Percentiles rank a stretch among this genome's conserved stretches.
phyloP scores from a whole-genome alignment of 2,113 vertebrate species.

The Eulemur macaco region DNA sequence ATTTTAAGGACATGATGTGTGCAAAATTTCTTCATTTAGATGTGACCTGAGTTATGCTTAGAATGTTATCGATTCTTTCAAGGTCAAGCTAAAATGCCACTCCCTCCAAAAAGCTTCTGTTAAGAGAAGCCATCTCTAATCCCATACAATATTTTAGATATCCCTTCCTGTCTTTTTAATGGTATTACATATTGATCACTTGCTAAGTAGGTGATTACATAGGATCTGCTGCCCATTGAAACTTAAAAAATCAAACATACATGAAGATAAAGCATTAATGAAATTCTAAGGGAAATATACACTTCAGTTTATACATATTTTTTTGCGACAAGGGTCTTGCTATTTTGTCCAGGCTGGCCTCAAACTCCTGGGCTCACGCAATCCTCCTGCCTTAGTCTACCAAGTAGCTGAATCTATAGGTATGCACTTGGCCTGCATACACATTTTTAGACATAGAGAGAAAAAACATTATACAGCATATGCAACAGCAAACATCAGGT shows the following conservation, averaged over 20 bases:
- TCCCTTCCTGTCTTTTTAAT: background rate
- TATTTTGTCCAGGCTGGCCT: no score
- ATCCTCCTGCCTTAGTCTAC: no score
- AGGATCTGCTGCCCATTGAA: background rate
- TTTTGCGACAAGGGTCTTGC: no score
- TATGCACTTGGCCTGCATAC: background rate
- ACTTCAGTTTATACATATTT: background rate
- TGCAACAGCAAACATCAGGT: background rate
- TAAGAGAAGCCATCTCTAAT: background rate
- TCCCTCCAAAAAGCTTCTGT: background rate
- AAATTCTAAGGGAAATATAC: background rate
- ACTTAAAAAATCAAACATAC: conserved; percentile 4
- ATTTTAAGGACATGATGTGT: background rate
- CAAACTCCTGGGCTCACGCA: no score
- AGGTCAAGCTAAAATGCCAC: background rate
- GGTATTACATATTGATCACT: background rate
- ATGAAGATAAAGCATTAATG: background rate
- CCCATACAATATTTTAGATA: background rate
- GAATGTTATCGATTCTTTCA: background rate
- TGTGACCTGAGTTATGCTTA: background rate
- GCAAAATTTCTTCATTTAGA: conserved; percentile 11
- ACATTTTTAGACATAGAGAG: background rate
- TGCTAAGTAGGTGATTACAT: background rate
- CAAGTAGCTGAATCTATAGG: no score
- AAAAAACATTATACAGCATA: background rate